Percentiles rank a stretch among this genome's conserved stretches.
Conservation (phyloP, 2,888 invertebrate genomes). For the Cepaea hortensis region DNA sequence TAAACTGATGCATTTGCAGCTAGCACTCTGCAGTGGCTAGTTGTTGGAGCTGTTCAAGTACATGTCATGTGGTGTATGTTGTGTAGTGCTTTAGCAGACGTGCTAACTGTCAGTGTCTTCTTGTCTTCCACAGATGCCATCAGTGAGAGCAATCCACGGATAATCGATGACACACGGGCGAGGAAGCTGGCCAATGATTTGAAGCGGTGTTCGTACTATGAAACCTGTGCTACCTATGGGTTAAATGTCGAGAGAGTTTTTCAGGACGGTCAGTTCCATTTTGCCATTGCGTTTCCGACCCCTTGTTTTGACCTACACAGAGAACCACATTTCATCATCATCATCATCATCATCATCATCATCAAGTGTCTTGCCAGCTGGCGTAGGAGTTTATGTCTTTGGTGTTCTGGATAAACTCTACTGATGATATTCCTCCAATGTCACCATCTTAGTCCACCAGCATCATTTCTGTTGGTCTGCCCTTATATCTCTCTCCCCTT, state of each 20-base stretch:
- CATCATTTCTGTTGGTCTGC: too few species aligned
- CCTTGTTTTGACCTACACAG: background rate
- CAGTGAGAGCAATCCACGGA: slow-evolving; percentile 95
- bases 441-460: too few species aligned
- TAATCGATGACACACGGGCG: slow-evolving; percentile 95
- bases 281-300: background rate
- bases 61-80: background rate
- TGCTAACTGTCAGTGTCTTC: background rate
- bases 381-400: too few species aligned
- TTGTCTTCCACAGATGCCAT: slow-evolving; percentile 83
- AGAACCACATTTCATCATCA: too few species aligned
- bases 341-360: too few species aligned
- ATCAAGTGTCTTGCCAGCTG: too few species aligned
- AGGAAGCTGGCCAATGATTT: slow-evolving; percentile 94
- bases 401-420: too few species aligned
- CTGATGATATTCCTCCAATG: too few species aligned
- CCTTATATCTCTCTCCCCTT: too few species aligned
- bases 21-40: too few species aligned
- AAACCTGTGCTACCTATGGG: slow-evolving; percentile 98
- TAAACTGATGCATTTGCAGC: too few species aligned
- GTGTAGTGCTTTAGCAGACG: background rate
- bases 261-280: slow-evolving; percentile 90
- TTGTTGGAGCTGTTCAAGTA: too few species aligned
- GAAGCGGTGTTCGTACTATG: slow-evolving; percentile 96
- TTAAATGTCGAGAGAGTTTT: slow-evolving; percentile 98